Evolutionary conservation across 2,888 invertebrate genomes (phyloP).

Genomic region (Eretmocerus hayati): DNA sequence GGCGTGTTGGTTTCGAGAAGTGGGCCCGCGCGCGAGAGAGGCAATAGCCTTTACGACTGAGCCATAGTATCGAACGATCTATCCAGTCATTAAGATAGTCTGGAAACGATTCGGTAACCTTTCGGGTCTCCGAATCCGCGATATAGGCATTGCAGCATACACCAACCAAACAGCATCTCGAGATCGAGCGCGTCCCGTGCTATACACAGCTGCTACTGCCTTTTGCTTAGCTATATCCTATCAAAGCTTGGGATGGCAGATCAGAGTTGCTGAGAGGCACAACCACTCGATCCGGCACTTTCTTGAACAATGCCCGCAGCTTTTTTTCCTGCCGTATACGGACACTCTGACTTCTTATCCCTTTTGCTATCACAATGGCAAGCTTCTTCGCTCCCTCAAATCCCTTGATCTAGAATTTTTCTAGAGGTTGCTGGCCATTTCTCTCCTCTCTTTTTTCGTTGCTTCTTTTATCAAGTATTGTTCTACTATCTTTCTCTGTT

Average conservation of each 20-base stretch:
- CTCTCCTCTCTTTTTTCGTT: no score
- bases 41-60: slow-evolving; percentile 48
- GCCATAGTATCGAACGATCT: slow-evolving; percentile 48
- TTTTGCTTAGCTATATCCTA: no score
- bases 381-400: no score
- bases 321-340: slow-evolving; percentile 24
- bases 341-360: slow-evolving; percentile 2
- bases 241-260: no score
- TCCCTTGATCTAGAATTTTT: no score
- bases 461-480: no score
- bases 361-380: slow-evolving; percentile 4
- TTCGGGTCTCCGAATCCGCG: slow-evolving; percentile 45
- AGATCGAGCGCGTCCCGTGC: no score
- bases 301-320: slow-evolving; percentile 32
- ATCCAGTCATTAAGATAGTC: slow-evolving; percentile 48
- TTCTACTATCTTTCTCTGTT: no score
- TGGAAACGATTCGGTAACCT: slow-evolving; percentile 48
- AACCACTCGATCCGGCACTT: slow-evolving; percentile 30
- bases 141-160: slow-evolving; percentile 34
- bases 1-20: no score
- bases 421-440: no score
- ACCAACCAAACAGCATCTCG: slow-evolving; percentile 43
- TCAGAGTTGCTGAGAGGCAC: slow-evolving; percentile 10
- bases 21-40: no score
- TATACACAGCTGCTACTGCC: no score